Evolutionary conservation across 2,888 invertebrate genomes (phyloP), one percentile per base, ranked within the genome.

Genomic region (Agrilus cyanescens): DNA sequence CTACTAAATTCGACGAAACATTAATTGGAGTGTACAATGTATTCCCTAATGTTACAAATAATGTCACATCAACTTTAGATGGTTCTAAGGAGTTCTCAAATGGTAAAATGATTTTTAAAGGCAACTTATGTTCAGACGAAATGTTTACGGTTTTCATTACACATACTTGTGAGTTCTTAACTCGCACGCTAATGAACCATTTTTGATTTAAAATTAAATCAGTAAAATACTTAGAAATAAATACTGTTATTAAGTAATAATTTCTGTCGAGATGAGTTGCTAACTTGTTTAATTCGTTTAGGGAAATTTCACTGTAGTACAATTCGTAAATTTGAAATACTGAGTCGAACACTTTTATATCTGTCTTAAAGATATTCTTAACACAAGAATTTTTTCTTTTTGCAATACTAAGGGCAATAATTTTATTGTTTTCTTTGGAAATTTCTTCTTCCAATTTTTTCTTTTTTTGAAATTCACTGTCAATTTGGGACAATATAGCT

Each of bases 241-340:
- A 56, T n/a, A 61, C 43, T 52, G 63, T 60, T 18, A 63, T 45
- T 37, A 60, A 49, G 46, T 59, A 63, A 53, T 55, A 62, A 40
- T 59, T 60, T 18, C 46, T 48, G 44, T 52, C 46, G 13, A 52
- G 40, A 30, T 40, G 38, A 18, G 45, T 50, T 15, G 32, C 15
- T 6, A 53, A 44, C 18, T 38, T 38, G 32, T 48, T 36, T 1
- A 52, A 30, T 44, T 52, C 53, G 16, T 39, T 40, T 30, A 50
- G 48, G 4, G 43, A 20, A n/a, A 57, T 40, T 46, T 57, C 56
- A 32, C 52, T 50, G 10, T 48, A 45, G 41, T 58, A 59, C 12
- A 63, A 46, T 38, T 54, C 46, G 25, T 51, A 48, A 12, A 62
- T 42, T 31, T 61, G 59, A 18, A 52, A 46, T 34, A 60, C 20